Percentiles rank a stretch among this genome's conserved stretches.
Evolutionary conservation across 2,888 invertebrate genomes (phyloP).

Genomic region (Agonopterix arenella): DNA sequence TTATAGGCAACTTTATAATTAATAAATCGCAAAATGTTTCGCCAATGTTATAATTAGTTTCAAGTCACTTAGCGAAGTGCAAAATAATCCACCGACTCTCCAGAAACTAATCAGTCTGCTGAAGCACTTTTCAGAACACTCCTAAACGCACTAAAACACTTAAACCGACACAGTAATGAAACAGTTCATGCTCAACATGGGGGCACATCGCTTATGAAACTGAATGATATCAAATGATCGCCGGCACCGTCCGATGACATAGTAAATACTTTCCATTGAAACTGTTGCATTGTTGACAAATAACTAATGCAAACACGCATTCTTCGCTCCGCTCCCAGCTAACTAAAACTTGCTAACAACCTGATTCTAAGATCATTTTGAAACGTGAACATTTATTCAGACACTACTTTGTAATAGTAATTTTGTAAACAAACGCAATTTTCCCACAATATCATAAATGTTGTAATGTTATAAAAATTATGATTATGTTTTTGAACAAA

Average conservation of each 20-base stretch:
- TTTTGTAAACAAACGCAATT: not conserved
- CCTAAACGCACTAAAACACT: too few relatives aligned
- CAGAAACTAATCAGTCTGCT: too few relatives aligned
- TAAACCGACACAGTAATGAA: too few relatives aligned
- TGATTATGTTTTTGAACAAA: constrained; percentile 12
- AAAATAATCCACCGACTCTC: too few relatives aligned
- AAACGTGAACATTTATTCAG: too few relatives aligned
- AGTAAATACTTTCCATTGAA: constrained; percentile 33
- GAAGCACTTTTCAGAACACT: too few relatives aligned
- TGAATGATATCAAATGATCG: constrained; percentile 10
- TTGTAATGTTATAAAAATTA: constrained; percentile 2
- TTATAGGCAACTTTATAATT: too few relatives aligned
- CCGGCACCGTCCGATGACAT: constrained; percentile 11
- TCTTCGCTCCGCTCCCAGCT: constrained; percentile 29
- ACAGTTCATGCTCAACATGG: constrained; percentile 2
- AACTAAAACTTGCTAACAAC: constrained; percentile 3
- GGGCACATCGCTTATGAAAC: constrained; percentile 11
- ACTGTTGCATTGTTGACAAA: constrained; percentile 54
- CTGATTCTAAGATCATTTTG: too few relatives aligned
- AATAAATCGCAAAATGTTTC: too few relatives aligned
- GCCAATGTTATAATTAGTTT: too few relatives aligned
- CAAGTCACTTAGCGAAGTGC: too few relatives aligned
- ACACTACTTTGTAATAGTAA: too few relatives aligned
- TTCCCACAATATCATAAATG: constrained; percentile 2
- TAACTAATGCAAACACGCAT: constrained; percentile 44